Base-by-base conservation (phyloP, 2,113 vertebrate genomes). In the Pygathrix nemaeus region DNA sequence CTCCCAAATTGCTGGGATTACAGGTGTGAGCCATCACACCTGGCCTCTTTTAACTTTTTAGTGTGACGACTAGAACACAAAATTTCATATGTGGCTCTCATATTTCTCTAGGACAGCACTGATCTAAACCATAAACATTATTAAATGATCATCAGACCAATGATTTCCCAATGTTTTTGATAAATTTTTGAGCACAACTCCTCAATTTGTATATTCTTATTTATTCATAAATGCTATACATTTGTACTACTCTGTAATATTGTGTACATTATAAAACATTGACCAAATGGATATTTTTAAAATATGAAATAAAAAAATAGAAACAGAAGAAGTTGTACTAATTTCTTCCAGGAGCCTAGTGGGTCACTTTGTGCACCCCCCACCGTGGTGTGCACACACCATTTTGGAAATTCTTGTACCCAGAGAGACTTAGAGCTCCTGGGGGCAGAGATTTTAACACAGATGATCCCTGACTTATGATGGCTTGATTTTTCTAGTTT, bases 221-320 rank as follows among this genome's bases (percentile, higher is more conserved):
- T 92, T 86, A 82, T 84, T 90, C 79, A 43, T 95, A 88, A 55
- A 76, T 80, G 50, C 30, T 55, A 85, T 70, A 70, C 17, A 61
- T 64, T 30, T 38, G 66, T 13, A 76, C 16, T 70, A 61, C 38
- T 94, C 30, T 95, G 4, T 27, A 52, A 38, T 64, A 93, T 76
- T 85, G 76, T 70, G 21, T 86, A 95, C 17, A 64, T 88, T 75
- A 76, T 70, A 87, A 97, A 92, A 75, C 70, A 61, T 7, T 40
- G 25, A 52, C 52, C 80, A 97, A 79, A 90, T 14, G n/a, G 66
- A 82, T 61, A 45, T 76, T 96, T 96, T 48, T 40, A 32, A 92
- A 94, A 88, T 57, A 72, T 66, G 35, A 94, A 81, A 94, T 85
- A 61, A 78, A 86, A 35, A 68, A 94, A 78, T 11, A 78, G 35